Conservation (phyloP, 2,888 invertebrate genomes). For the Hypomecis atomaria region DNA sequence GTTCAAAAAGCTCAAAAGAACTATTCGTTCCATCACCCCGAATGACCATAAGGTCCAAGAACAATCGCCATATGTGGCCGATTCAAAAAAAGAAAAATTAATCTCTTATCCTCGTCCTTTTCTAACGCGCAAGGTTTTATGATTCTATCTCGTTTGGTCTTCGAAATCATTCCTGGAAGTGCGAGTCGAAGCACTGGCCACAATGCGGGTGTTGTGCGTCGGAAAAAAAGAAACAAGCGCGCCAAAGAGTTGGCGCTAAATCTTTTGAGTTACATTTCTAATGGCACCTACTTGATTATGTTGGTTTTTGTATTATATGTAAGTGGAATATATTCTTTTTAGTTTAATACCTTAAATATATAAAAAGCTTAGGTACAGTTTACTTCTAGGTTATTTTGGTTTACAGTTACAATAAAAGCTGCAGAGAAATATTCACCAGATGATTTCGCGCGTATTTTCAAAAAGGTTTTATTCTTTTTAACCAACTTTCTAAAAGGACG, state of each 20-base stretch:
- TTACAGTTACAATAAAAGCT: no score
- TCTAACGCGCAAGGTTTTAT: constrained; percentile 39
- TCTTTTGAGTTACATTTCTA: constrained; percentile 62
- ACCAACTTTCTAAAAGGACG: no score
- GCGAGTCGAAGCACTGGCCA: constrained; percentile 68
- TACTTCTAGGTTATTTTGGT: no score
- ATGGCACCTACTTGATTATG: constrained; percentile 35
- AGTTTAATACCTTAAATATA: no score
- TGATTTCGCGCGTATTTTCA: no score
- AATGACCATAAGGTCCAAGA: constrained; percentile 83
- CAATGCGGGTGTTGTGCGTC: constrained; percentile 82
- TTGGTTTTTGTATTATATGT: constrained; percentile 22
- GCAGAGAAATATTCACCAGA: no score
- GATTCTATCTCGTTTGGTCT: constrained; percentile 55
- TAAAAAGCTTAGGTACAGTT: no score
- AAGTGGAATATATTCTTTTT: no score
- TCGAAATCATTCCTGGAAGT: constrained; percentile 83
- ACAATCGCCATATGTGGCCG: constrained; percentile 84
- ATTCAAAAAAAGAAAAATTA: constrained; percentile 80
- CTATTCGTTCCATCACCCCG: constrained; percentile 39
- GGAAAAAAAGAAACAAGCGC: constrained; percentile 70
- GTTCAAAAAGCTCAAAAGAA: constrained; percentile 40
- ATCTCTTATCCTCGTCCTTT: constrained; percentile 60
- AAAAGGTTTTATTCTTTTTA: no score
- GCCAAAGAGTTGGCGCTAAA: constrained; percentile 65